phyloP scores from a whole-genome alignment of 2,113 vertebrate genomes.

The Cettia cetti region DNA sequence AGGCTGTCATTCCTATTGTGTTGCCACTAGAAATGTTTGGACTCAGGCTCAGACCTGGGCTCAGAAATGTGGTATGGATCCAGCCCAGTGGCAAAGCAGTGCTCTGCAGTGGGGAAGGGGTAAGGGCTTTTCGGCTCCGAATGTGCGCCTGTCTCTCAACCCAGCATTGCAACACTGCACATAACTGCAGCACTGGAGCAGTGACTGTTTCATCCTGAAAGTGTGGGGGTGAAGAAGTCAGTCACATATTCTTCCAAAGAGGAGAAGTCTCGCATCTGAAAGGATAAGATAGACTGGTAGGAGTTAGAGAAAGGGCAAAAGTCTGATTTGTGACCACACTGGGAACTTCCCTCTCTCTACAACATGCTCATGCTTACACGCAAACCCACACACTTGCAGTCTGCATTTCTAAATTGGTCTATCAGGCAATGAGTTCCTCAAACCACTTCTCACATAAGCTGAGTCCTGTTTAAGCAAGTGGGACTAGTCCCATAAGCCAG shows the following conservation, averaged over 20 bases:
- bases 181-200: background rate
- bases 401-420: background rate
- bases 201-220: background rate
- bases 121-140: background rate
- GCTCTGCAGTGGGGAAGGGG: background rate
- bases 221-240: background rate
- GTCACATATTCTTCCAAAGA: background rate
- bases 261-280: background rate
- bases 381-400: fast-evolving
- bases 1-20: background rate
- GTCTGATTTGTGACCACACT: background rate
- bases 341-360: background rate
- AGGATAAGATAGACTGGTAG: background rate
- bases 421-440: background rate
- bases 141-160: background rate
- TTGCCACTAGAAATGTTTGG: background rate
- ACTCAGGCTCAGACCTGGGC: background rate
- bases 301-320: slow-evolving; percentile 34
- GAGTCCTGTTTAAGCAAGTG: background rate
- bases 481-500: background rate
- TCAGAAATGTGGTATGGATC: background rate
- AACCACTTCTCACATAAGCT: background rate
- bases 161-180: background rate
- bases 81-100: background rate
- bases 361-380: no score